A percentile compares a stretch with the other conserved stretches of the same genome.
phyloP scores from a whole-genome alignment of 2,113 vertebrate genomes.

The Ondatra zibethicus region DNA sequence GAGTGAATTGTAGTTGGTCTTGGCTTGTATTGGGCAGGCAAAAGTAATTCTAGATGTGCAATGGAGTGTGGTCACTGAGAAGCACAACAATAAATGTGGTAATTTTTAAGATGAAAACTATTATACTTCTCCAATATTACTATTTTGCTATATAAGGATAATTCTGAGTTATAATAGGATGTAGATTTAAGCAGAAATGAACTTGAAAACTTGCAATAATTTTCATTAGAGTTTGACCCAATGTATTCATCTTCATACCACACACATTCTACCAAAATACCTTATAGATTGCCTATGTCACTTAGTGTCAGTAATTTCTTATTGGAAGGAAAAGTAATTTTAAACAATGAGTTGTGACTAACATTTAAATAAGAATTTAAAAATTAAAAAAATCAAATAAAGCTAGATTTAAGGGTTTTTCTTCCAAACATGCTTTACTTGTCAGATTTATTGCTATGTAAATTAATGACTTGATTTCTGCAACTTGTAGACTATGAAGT shows the following conservation, averaged over 20 bases:
- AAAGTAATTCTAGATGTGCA: constrained; percentile 27
- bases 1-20: constrained; percentile 27
- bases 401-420: not conserved
- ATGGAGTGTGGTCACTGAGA: not conserved
- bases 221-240: not conserved
- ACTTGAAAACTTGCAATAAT: constrained; percentile 45
- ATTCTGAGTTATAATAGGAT: constrained; percentile 67
- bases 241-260: not conserved
- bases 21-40: not conserved
- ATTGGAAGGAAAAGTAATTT: not conserved
- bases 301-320: not conserved
- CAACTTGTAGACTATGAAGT: rapidly evolving
- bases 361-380: not conserved
- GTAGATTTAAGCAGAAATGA: constrained; percentile 58
- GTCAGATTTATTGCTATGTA: not conserved
- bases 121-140: constrained; percentile 30
- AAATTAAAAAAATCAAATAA: not conserved
- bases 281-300: not conserved
- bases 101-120: constrained; percentile 61
- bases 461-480: not conserved
- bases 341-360: not conserved
- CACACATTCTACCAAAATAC: not conserved
- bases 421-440: not conserved
- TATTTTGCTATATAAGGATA: constrained; percentile 74
- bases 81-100: constrained; percentile 11